Evolutionary conservation across 2,113 vertebrate genomes (phyloP).

Genomic region (Eptesicus fuscus): DNA sequence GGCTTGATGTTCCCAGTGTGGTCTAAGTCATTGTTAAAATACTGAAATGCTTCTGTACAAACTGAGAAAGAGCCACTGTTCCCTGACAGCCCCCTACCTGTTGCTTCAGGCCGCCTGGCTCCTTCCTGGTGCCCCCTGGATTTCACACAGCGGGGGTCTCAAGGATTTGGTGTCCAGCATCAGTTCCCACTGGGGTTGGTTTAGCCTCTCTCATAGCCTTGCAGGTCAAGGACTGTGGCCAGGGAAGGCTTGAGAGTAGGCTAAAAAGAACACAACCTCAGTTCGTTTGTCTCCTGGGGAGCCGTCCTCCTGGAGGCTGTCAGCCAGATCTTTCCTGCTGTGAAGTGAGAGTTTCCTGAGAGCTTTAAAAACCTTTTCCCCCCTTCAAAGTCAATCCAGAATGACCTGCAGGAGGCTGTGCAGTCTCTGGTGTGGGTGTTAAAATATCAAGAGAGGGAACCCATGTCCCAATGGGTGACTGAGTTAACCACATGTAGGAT

Average conservation of each 20-base stretch:
- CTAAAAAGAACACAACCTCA: not conserved
- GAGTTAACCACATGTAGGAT: not conserved
- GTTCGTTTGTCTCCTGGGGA: not conserved
- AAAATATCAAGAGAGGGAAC: not conserved
- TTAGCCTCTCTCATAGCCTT: not conserved
- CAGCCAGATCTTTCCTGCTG: not conserved
- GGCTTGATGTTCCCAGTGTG: not conserved
- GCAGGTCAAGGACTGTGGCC: not conserved
- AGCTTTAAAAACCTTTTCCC: not conserved
- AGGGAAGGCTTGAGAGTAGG: not conserved
- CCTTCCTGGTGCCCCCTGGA: not conserved
- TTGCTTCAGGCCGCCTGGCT: not conserved
- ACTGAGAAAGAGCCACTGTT: not conserved
- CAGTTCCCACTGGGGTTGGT: not conserved
- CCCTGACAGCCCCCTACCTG: not conserved
- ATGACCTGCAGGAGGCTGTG: not conserved
- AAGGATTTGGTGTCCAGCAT: not conserved
- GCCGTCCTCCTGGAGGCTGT: not conserved
- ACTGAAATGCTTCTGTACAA: not conserved
- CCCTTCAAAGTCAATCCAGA: not conserved
- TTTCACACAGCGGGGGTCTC: not conserved
- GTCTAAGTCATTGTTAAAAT: not conserved
- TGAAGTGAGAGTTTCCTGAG: not conserved
- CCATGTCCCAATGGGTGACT: not conserved
- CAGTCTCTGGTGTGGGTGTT: too few species aligned